Base-by-base conservation (phyloP, 2,888 invertebrate species). In the Pardosa pseudoannulata region DNA sequence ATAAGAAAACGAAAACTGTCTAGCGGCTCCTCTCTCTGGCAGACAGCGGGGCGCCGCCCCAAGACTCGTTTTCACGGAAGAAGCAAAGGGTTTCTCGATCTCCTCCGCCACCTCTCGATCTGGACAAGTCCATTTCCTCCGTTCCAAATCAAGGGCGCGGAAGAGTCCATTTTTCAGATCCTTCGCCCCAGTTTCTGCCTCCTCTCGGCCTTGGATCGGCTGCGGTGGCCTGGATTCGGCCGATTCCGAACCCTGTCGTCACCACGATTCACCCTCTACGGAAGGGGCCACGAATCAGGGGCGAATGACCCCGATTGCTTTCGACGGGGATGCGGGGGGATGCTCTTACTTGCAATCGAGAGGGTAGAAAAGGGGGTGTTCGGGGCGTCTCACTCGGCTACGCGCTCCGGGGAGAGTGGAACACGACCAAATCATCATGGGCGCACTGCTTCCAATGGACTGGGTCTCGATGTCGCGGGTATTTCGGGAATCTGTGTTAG, bases 191-290 rank as follows among this genome's bases (percentile, higher is more conserved):
- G 23, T 56, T 56, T 56, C 13, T 56, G 46, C 13, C 56, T 56
- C 56, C 5, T 23, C 19, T 56, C 11, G 56, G 19, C 56, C 56
- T 56, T 56, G 56, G 56, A 23, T 19, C 6, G 56, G 56, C n/a
- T 16, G 7, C 23, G 16, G 3, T 56, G 56, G 56, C 23, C 56
- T 56, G 23, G 56, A 56, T 56, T 2, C 23, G 56, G 11, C 56
- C 56, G 56, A 19, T 23, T 56, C 23, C 56, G 23, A 56, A 56
- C 56, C 56, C 56, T 56, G 56, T 56, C 56, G 23, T 56, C 11
- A 19, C 56, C 7, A 5, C 1, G 19, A 56, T 56, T 19, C 56
- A 23, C 56, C 56, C 56, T 56, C 56, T 56, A 56, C 56, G 56
- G 23, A 16, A 23, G 23, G 56, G 56, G 23, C 56, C 23, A 23